Percentiles rank a stretch among this genome's conserved stretches.
phyloP scores from a whole-genome alignment of 2,113 vertebrate genomes.

The Oncorhynchus keta region DNA sequence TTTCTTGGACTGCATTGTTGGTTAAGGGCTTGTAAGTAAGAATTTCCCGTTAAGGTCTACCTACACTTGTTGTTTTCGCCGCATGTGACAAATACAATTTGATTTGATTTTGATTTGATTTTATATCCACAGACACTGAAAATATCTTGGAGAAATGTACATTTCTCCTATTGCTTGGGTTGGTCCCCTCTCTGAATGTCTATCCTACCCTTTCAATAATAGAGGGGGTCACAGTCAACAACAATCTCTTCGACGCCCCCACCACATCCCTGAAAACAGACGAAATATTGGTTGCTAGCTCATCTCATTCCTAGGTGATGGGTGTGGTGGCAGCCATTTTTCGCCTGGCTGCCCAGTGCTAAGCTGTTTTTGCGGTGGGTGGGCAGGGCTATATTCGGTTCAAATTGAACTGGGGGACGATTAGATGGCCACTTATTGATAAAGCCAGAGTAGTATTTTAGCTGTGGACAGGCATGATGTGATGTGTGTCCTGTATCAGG shows the following conservation, averaged over 20 bases:
- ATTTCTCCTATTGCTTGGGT: neutral
- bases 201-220: neutral
- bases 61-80: too few relatives aligned
- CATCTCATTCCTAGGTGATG: slow-evolving; percentile 33
- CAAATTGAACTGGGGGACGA: slow-evolving; percentile 62
- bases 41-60: too few relatives aligned
- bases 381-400: slow-evolving; percentile 57
- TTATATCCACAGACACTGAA: neutral
- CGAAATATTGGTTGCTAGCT: slow-evolving; percentile 6
- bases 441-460: slow-evolving; percentile 51
- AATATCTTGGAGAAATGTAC: neutral
- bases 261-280: neutral
- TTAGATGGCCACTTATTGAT: slow-evolving; percentile 62
- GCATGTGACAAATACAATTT: too few relatives aligned
- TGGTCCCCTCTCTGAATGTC: neutral
- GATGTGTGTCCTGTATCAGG: slow-evolving; percentile 15
- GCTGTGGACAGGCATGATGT: slow-evolving; percentile 7
- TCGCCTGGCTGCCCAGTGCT: slow-evolving; percentile 53
- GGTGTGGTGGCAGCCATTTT: slow-evolving; percentile 55
- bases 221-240: neutral
- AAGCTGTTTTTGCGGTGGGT: slow-evolving; percentile 59
- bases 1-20: too few relatives aligned
- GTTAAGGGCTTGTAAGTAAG: too few relatives aligned
- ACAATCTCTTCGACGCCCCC: neutral
- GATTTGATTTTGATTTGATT: neutral